These are phyloP conservation scores for Aphidius ervi DNA, from an alignment of 1,140 invertebrate genomes.

Conservation along the genomic window DNA sequence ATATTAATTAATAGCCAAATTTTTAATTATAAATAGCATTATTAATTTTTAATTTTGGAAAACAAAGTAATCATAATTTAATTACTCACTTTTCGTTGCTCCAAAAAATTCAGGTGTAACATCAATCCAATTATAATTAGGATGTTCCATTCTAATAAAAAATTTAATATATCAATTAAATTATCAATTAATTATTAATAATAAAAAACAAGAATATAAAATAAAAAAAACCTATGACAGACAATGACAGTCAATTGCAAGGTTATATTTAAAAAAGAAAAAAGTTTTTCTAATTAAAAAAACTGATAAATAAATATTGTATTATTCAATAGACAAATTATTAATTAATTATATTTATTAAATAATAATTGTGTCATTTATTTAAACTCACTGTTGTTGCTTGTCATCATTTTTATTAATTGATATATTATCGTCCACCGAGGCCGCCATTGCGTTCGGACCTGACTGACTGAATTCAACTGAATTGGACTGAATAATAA, in stretches of 20 bases:
- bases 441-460: slow-evolving; percentile 40
- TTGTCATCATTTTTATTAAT: slow-evolving; percentile 46
- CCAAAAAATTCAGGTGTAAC: slow-evolving; percentile 73
- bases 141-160: too few relatives aligned
- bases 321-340: neutral
- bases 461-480: too few relatives aligned
- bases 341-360: neutral
- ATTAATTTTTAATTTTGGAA: too few relatives aligned
- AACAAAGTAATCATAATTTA: too few relatives aligned
- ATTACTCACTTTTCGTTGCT: slow-evolving; percentile 64
- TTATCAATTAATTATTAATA: slow-evolving; percentile 8
- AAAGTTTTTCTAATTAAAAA: neutral
- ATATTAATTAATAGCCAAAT: slow-evolving; percentile 11
- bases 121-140: slow-evolving; percentile 64
- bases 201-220: slow-evolving; percentile 21
- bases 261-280: slow-evolving; percentile 16
- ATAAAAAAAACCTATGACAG: slow-evolving; percentile 25
- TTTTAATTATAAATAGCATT: neutral
- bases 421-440: slow-evolving; percentile 40
- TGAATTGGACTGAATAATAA: slow-evolving; percentile 9
- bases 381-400: slow-evolving; percentile 41
- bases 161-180: slow-evolving; percentile 3
- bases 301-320: neutral
- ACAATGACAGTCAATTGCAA: neutral
- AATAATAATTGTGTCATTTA: neutral